A percentile compares a stretch with the other conserved stretches of the same genome.
Conservation (phyloP, 2,888 invertebrate genomes). For the Dorcus hopei region DNA sequence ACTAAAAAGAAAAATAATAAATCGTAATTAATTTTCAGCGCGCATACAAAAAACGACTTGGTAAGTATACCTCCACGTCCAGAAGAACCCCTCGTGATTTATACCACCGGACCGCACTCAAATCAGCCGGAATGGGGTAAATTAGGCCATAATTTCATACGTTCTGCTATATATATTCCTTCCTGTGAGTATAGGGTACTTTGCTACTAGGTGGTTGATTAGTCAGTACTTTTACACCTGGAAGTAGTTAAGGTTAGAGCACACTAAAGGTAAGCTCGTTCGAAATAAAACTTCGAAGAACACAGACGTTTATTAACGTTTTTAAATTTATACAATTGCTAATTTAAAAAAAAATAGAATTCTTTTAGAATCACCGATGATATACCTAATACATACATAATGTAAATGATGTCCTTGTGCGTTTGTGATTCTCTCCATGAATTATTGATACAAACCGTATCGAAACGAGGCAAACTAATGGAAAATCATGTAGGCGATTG, state of each 20-base stretch:
- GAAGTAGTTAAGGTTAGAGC: constrained; percentile 3
- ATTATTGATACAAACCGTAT: too few relatives aligned
- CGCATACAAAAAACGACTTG: constrained; percentile 2
- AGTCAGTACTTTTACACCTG: constrained; percentile 23
- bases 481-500: too few relatives aligned
- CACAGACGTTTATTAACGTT: too few relatives aligned
- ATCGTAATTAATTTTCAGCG: constrained; percentile 3
- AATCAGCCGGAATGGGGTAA: constrained; percentile 12
- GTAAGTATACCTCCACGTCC: constrained; percentile 4
- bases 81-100: constrained; percentile 5
- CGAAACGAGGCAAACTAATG: too few relatives aligned
- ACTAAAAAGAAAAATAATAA: not conserved
- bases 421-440: too few relatives aligned
- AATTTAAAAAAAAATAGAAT: too few relatives aligned
- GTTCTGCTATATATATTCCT: constrained; percentile 19
- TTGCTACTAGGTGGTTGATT: constrained; percentile 21
- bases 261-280: constrained; percentile 1
- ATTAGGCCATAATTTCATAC: constrained; percentile 20
- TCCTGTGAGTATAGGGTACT: constrained; percentile 12
- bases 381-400: too few relatives aligned
- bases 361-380: too few relatives aligned
- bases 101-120: constrained; percentile 1
- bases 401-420: too few relatives aligned
- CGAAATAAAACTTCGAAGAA: too few relatives aligned
- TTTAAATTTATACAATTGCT: too few relatives aligned